Conservation (phyloP, 2,888 invertebrate genomes). For the Drosophila parthenogenetica region DNA sequence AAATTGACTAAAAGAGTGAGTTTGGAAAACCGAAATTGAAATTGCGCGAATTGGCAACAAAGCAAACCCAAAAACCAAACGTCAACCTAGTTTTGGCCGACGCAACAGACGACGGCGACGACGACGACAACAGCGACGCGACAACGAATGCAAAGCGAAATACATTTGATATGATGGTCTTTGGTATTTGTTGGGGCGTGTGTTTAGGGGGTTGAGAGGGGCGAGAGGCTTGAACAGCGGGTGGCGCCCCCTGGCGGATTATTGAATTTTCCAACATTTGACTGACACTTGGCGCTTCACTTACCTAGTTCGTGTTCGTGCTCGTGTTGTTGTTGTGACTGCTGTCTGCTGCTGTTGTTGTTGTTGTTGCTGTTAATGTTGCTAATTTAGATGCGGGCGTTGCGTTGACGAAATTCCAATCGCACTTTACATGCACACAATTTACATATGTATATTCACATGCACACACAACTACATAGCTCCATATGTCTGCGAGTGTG, state of each 20-base stretch:
- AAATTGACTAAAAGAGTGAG: constrained; percentile 57
- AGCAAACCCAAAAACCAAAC: constrained; percentile 40
- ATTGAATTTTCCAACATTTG: constrained; percentile 79
- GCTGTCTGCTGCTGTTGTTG: constrained; percentile 18
- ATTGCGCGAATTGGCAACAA: constrained; percentile 52
- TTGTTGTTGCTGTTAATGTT: constrained; percentile 26
- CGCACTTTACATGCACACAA: constrained; percentile 66
- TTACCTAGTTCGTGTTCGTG: constrained; percentile 66
- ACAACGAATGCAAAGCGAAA: constrained; percentile 18
- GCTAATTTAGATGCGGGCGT: constrained; percentile 48
- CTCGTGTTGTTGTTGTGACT: constrained; percentile 27
- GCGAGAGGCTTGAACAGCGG: constrained; percentile 28
- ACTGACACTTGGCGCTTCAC: constrained; percentile 76
- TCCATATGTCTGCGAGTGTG: constrained; percentile 9
- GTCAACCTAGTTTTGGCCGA: constrained; percentile 73
- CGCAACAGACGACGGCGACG: constrained; percentile 64
- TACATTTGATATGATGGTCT: constrained; percentile 42
- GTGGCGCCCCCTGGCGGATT: constrained; percentile 74
- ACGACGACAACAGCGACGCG: constrained; percentile 34
- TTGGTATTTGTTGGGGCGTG: constrained; percentile 20
- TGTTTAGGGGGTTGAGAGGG: not conserved
- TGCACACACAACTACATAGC: not conserved
- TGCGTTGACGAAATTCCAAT: constrained; percentile 65
- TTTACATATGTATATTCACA: constrained; percentile 59
- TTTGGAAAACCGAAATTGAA: constrained; percentile 46